Percentiles rank a stretch among this genome's conserved stretches.
Conservation (phyloP, 2,888 invertebrate genomes). For the Herminia tarsipennalis region DNA sequence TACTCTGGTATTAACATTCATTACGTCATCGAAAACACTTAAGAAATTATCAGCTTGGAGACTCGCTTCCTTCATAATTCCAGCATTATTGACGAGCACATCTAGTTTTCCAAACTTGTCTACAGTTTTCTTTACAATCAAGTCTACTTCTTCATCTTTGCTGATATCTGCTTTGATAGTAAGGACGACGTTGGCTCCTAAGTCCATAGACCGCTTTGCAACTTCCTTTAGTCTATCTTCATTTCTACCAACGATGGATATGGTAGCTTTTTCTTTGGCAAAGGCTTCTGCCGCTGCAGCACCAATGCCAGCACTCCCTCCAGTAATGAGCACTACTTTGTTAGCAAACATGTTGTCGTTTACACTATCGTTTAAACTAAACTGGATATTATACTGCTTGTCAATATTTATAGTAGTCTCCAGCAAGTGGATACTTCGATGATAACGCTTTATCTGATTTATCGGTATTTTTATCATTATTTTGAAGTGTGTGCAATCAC, state of each 20-base stretch:
- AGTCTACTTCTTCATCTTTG: constrained; percentile 12
- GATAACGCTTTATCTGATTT: too few species aligned
- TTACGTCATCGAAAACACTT: constrained; percentile 33
- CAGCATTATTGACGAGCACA: constrained; percentile 26
- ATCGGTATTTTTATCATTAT: too few species aligned
- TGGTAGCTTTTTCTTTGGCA: constrained; percentile 52
- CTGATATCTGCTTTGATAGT: constrained; percentile 22
- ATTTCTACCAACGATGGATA: constrained; percentile 55
- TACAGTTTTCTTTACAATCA: constrained; percentile 20
- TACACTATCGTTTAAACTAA: not conserved
- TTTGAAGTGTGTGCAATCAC: too few species aligned
- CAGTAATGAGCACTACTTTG: constrained; percentile 60
- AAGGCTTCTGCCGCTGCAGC: constrained; percentile 52
- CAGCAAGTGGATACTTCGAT: too few species aligned
- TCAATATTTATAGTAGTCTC: too few species aligned
- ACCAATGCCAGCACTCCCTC: constrained; percentile 59
- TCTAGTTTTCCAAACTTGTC: constrained; percentile 27
- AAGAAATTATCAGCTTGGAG: constrained; percentile 23
- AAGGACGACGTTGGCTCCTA: constrained; percentile 28
- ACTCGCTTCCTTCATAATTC: constrained; percentile 5
- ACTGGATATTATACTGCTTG: too few species aligned
- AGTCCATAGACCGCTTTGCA: constrained; percentile 29
- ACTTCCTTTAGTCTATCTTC: constrained; percentile 46
- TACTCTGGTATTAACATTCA: constrained; percentile 45
- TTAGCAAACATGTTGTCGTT: constrained; percentile 27